These are phyloP conservation scores for Nasonia oneida DNA, from an alignment of 2,888 invertebrate species.

Conservation along the genomic window DNA sequence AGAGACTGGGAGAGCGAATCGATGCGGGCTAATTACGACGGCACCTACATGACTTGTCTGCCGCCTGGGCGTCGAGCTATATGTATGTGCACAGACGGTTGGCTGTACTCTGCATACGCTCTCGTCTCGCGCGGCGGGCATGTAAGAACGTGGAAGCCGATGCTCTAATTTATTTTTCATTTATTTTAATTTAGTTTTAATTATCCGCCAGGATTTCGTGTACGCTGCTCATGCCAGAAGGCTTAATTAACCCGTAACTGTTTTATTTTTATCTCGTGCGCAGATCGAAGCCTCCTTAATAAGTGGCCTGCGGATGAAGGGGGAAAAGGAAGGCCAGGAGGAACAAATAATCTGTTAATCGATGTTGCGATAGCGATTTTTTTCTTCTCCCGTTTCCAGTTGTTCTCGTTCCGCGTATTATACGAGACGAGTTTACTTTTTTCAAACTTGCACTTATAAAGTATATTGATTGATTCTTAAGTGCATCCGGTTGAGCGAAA, in stretches of 20 bases:
- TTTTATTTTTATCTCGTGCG: slow-evolving; percentile 33
- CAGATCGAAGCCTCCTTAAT: slow-evolving; percentile 25
- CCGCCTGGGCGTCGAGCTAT: neutral
- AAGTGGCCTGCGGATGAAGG: slow-evolving; percentile 13
- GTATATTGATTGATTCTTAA: too few species aligned
- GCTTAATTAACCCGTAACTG: slow-evolving; percentile 34
- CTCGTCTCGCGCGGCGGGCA: too few species aligned
- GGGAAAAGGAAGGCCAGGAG: neutral
- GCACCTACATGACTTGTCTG: slow-evolving; percentile 30
- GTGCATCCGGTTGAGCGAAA: too few species aligned
- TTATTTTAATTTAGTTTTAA: slow-evolving; percentile 45
- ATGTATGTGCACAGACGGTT: neutral
- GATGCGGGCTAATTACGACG: slow-evolving; percentile 50
- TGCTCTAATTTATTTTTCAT: slow-evolving; percentile 28
- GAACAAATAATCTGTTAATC: neutral
- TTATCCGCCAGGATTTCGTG: slow-evolving; percentile 24
- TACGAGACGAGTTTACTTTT: too few species aligned
- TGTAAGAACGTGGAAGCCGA: neutral
- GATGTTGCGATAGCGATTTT: neutral
- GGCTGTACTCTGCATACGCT: neutral
- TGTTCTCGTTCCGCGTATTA: neutral
- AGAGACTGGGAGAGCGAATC: slow-evolving; percentile 39
- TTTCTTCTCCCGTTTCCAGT: neutral
- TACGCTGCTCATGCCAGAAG: neutral
- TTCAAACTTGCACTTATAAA: too few species aligned